Conservation (phyloP, 2,797 vertebrate species). For the Okamejei kenojei region DNA sequence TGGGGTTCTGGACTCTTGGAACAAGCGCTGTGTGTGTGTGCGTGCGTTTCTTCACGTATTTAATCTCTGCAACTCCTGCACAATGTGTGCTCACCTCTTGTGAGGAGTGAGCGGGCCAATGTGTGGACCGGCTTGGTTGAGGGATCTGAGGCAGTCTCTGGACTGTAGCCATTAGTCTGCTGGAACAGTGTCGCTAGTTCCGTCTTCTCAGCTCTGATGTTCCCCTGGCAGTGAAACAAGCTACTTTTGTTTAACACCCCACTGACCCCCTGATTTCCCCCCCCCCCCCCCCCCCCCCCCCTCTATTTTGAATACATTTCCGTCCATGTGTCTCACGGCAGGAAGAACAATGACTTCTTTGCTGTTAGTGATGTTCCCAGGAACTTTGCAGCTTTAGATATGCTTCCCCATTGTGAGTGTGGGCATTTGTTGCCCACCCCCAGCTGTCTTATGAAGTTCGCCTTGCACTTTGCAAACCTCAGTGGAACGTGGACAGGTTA, state of each 20-base stretch:
- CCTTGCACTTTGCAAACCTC: too few relatives aligned
- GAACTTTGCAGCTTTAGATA: neutral
- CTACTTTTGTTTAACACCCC: neutral
- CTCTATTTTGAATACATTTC: constrained; percentile 1
- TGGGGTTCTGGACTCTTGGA: too few relatives aligned
- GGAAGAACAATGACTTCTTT: constrained; percentile 16
- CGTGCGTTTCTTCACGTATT: neutral
- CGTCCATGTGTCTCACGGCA: neutral
- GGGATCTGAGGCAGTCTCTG: neutral
- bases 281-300: neutral
- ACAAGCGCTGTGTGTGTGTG: neutral
- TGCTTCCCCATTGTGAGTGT: neutral
- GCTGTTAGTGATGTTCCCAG: neutral
- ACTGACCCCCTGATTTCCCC: too few relatives aligned
- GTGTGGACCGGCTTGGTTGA: neutral
- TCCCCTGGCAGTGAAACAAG: constrained; percentile 29
- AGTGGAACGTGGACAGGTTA: too few relatives aligned
- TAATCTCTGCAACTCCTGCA: neutral
- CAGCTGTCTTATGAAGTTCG: neutral
- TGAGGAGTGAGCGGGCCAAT: neutral
- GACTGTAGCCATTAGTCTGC: constrained; percentile 3
- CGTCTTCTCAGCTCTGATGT: neutral
- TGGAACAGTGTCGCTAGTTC: neutral
- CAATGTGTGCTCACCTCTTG: neutral
- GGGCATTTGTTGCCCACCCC: neutral